Evolutionary conservation across 2,888 invertebrate genomes (phyloP), one percentile per base, ranked within the genome.

Genomic region (Caradrina kadenii): DNA sequence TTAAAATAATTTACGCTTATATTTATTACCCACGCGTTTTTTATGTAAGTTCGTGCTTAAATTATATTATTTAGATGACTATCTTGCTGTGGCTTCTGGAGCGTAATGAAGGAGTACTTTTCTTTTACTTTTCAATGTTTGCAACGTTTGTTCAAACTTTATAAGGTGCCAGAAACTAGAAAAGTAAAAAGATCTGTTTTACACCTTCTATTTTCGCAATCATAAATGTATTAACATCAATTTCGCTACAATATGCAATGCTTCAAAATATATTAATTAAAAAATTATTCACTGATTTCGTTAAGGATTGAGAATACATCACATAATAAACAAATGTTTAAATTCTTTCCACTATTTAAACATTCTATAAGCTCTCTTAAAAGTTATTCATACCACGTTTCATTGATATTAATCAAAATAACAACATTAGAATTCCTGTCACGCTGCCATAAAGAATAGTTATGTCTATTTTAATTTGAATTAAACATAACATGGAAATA

Each of bases 331-430:
- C 11, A 62, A 68, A 67, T 65, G 17, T n/a, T n/a, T n/a, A 63
- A 42, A 10, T 26, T 58, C 22, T 60, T 68, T 74, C 80, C 69
- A 55, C 55, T 74, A 50, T 63, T 54, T 52, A 39, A 31, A 52
- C 58, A 62, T 42, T 59, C 45, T 42, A 56, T 42, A 63, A 78
- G 63, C 22, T 59, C 17, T 69, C 65, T 58, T 13, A 42, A 60
- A 60, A 42, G 58, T 11, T 56, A 79, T 73, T 82, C 86, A 2
- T 71, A 59, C 63, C 88, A 86, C 85, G 88, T 80, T 70, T 81
- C 53, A 60, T 78, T 76, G 80, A 81, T 84, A 82, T 84, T 73
- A 78, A 84, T 85, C 81, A 82, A 83, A 85, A 77, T 62, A 31
- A 72, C 49, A 74, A 80, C 80, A 74, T 87, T 84, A 73, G 67